Conservation (phyloP, 2,888 invertebrate species). For the Tipula confusa region DNA sequence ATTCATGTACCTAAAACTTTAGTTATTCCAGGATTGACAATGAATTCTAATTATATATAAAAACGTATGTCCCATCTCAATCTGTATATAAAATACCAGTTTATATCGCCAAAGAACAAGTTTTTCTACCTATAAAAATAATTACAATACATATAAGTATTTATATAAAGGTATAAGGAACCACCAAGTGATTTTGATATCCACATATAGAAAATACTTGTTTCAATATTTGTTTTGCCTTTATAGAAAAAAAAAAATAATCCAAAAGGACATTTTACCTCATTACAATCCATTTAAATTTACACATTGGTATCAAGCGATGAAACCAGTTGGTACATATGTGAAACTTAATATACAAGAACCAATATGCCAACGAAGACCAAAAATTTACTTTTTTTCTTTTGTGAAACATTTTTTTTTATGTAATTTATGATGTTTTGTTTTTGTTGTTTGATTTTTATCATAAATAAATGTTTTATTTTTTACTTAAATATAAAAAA, state of each 20-base stretch:
- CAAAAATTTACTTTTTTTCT: neutral
- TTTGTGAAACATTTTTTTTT: constrained; percentile 15
- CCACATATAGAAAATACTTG: neutral
- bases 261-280: neutral
- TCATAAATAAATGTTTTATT: constrained; percentile 25
- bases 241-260: too few species aligned
- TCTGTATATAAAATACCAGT: too few species aligned
- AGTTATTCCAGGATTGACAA: too few species aligned
- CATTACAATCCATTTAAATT: constrained; percentile 20
- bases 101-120: neutral
- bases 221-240: neutral
- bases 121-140: neutral
- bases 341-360: neutral
- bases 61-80: neutral
- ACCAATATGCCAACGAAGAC: neutral
- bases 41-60: too few species aligned
- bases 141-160: neutral
- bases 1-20: too few species aligned
- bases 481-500: constrained; percentile 4
- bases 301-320: neutral
- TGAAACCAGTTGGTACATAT: neutral
- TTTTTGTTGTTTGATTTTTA: neutral
- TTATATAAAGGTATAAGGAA: neutral
- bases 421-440: constrained; percentile 25
- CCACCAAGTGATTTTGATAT: neutral